These are phyloP conservation scores for Ornithorhynchus anatinus DNA, from an alignment of 2,113 vertebrate genomes.

Conservation along the genomic window DNA sequence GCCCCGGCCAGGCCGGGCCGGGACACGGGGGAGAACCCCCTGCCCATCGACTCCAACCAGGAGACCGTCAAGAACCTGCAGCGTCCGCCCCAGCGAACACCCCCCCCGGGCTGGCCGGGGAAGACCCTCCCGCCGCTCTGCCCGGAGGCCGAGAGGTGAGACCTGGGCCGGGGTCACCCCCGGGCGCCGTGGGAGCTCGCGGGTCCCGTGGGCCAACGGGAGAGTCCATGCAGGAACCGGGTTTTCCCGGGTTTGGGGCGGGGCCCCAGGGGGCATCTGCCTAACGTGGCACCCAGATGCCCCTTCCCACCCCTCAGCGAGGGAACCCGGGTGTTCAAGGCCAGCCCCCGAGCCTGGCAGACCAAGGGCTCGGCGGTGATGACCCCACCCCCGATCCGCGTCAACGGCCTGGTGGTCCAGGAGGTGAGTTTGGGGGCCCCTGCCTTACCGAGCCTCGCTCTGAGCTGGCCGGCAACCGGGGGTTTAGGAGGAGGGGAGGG, in stretches of 20 bases:
- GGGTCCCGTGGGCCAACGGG: not conserved
- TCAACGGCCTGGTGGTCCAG: conserved; percentile 73
- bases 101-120: conserved; percentile 51
- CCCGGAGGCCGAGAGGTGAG: conserved; percentile 76
- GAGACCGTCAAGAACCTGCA: conserved; percentile 73
- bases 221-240: not conserved
- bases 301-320: conserved; percentile 59
- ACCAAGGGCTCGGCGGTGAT: conserved; percentile 70
- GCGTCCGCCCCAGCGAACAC: conserved; percentile 55
- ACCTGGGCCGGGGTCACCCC: accelerated
- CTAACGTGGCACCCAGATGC: not conserved
- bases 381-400: conserved; percentile 80
- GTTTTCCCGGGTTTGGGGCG: not conserved
- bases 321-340: conserved; percentile 73
- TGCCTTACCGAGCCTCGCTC: too few species aligned
- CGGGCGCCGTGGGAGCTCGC: not conserved
- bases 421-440: conserved; percentile 69
- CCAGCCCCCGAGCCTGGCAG: conserved; percentile 72
- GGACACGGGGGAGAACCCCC: conserved; percentile 57
- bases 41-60: conserved; percentile 79
- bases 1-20: conserved; percentile 75
- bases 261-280: not conserved
- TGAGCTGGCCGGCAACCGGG: too few species aligned
- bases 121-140: conserved; percentile 78
- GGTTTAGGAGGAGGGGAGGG: too few species aligned